Conservation (phyloP, 1,140 invertebrate genomes). For the Theocolax elegans region DNA sequence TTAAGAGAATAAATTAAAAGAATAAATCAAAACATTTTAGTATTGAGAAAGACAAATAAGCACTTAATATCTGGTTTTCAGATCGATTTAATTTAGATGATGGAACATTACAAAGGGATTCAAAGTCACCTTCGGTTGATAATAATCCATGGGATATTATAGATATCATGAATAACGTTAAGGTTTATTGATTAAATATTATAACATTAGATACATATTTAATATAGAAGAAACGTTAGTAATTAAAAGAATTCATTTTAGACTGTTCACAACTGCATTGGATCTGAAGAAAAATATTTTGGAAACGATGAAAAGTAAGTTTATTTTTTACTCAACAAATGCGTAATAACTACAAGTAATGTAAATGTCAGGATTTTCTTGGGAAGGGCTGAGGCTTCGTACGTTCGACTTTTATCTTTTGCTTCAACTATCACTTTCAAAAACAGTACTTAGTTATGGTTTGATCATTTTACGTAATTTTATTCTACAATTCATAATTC, state of each 20-base stretch:
- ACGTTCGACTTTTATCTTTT: constrained; percentile 33
- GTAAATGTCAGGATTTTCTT: constrained; percentile 25
- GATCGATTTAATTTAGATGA: constrained; percentile 65
- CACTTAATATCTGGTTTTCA: constrained; percentile 40
- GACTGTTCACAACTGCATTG: constrained; percentile 71
- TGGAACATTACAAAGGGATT: constrained; percentile 59
- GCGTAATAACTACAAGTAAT: constrained; percentile 15
- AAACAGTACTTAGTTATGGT: constrained; percentile 9
- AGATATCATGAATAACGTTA: constrained; percentile 75
- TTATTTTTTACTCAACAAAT: constrained; percentile 12
- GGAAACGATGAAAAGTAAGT: constrained; percentile 75
- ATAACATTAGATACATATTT: background rate
- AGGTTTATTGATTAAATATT: constrained; percentile 57
- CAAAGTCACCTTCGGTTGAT: constrained; percentile 55
- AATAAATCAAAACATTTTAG: too few species aligned
- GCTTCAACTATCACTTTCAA: constrained; percentile 20
- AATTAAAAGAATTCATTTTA: constrained; percentile 42
- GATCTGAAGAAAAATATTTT: constrained; percentile 70
- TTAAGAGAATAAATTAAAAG: too few species aligned
- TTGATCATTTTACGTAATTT: background rate
- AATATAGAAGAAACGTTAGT: background rate
- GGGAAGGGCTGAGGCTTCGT: constrained; percentile 46
- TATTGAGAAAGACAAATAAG: too few species aligned
- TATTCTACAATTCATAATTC: background rate
- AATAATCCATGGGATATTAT: constrained; percentile 72